phyloP scores from a whole-genome alignment of 2,113 vertebrate species.

The Dipodomys stephensi region DNA sequence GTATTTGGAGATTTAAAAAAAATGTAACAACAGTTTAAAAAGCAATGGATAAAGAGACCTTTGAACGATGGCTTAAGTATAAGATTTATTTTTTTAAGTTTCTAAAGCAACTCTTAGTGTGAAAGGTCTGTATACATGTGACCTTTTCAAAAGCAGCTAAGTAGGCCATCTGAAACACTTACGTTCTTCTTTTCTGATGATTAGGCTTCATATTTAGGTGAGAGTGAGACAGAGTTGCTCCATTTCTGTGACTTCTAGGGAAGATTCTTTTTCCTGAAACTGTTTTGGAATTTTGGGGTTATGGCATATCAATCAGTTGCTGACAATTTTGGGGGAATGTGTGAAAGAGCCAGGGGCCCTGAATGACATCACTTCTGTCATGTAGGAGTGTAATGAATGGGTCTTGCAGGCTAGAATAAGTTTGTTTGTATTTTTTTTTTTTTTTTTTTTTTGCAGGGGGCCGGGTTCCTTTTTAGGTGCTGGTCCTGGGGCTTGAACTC shows the following conservation, averaged over 20 bases:
- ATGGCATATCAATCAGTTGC: background rate
- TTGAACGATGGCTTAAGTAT: background rate
- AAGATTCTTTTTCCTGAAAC: background rate
- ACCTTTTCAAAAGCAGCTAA: background rate
- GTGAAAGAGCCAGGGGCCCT: background rate
- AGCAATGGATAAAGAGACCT: background rate
- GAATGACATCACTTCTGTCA: background rate
- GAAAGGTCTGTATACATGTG: background rate
- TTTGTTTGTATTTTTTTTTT: too few species aligned
- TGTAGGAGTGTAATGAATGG: background rate
- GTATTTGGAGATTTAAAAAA: conserved; percentile 13
- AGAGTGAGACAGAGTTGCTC: background rate
- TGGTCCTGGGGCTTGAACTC: too few species aligned
- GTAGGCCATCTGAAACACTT: background rate
- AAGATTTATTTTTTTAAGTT: background rate
- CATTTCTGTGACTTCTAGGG: background rate
- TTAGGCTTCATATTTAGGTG: background rate
- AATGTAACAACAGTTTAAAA: background rate
- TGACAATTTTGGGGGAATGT: background rate
- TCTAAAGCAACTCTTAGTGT: background rate
- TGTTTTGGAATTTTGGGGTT: background rate
- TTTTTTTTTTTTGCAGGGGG: too few species aligned
- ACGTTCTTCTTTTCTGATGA: background rate
- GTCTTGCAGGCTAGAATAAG: background rate
- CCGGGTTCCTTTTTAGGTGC: too few species aligned